Conservation (phyloP, 2,797 vertebrate genomes). For the Merluccius polli region DNA sequence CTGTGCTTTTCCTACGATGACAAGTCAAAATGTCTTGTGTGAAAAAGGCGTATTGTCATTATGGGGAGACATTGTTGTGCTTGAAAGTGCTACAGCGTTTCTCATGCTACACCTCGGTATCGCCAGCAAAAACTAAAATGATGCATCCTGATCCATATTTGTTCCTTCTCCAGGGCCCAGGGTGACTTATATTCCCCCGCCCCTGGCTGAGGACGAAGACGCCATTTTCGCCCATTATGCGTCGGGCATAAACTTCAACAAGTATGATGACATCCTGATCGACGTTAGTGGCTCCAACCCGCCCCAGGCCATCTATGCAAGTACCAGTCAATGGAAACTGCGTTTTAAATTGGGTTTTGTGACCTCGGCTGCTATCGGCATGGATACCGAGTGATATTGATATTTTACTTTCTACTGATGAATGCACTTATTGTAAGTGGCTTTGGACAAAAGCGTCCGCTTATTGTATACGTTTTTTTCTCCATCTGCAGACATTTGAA, state of each 20-base stretch:
- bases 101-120: no score
- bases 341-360: no score
- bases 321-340: conserved; percentile 33
- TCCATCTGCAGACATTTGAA: conserved; percentile 76
- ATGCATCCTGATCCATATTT: background rate
- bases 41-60: no score
- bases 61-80: background rate
- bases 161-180: conserved; percentile 69
- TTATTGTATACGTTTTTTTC: no score
- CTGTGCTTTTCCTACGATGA: no score
- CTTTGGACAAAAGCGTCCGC: no score
- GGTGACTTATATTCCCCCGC: conserved; percentile 86
- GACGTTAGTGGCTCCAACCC: conserved; percentile 83
- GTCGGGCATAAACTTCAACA: conserved; percentile 89
- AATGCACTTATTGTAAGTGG: no score
- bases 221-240: conserved; percentile 84
- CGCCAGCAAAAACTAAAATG: no score
- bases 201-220: conserved; percentile 82
- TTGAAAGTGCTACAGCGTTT: no score
- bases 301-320: conserved; percentile 82
- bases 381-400: background rate
- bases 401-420: no score
- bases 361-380: no score
- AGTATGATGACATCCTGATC: conserved; percentile 87
- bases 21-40: no score